Evolutionary conservation across 2,113 vertebrate genomes (phyloP), one percentile per base, ranked within the genome.

Genomic region (Rattus rattus): DNA sequence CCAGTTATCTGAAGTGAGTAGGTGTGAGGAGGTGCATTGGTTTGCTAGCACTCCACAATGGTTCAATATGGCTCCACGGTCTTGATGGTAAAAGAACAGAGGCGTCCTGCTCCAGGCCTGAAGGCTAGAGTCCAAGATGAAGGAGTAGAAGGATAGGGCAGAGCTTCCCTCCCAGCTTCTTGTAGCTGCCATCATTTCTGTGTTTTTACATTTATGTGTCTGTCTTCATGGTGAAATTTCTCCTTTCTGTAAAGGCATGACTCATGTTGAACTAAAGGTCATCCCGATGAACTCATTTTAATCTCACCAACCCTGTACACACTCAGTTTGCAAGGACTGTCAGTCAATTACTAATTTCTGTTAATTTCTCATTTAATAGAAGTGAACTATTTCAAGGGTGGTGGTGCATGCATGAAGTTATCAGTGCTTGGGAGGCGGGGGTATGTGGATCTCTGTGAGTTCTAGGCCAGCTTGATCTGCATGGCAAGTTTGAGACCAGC

Each of bases 301-400:
- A 73, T 54, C 93, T 75, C 43, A 70, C 73, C 72, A 22, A 5
- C 20, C 81, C 56, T 30, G 0, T 67, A 85, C 79, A 80, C 13
- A 90, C 17, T 22, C 26, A 72, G 5, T 24, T 84, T 85, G 43
- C 7, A 52, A 81, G 65, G 67, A 49, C 52, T 91, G 0, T 47
- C 10, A n/a, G 24, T 70, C 24, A 79, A 94, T 70, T 72, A 84
- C 70, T 88, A 91, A 96, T 94, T 88, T 65, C 81, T 72, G 7
- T 77, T 76, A 61, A 67, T 67, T 94, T 91, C 90, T 96, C 43
- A 90, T 93, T 79, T 26, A 93, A 65, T 94, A 54, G 84, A 9
- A 92, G 88, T 94, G 70, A 36, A 33, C 61, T 72, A 90, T 95
- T 28, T 54, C 13, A 43, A 47, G 4, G 14, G 10, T 33, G 39